Base-by-base conservation (phyloP, 2,888 invertebrate genomes). In the Mamestra brassicae region DNA sequence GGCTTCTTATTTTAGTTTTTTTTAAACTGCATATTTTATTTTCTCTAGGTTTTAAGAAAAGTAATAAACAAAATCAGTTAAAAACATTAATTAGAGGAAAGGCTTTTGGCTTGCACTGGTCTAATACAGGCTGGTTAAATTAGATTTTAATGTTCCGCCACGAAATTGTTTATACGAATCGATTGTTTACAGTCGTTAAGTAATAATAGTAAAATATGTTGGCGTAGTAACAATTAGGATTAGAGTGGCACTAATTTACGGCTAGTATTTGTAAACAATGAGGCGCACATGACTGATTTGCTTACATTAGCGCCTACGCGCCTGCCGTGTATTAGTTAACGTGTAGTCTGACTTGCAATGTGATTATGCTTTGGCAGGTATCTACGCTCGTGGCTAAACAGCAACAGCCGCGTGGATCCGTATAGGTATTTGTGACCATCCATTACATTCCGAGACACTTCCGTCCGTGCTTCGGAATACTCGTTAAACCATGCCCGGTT, bases 251-350 rank as follows among this genome's bases (percentile, higher is more conserved):
- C 88, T 90, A 90, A 91, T 91, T 90, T 90, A 88, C 87, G 88
- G 82, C 81, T 78, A 81, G 87, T 91, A 86, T 92, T 92, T 89
- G 89, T 91, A 92, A 92, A 92, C 90, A 91, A 84, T 80, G 80
- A 76, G 84, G 85, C 81, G 85, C 87, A 89, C 86, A 89, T 86
- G 88, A 90, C 87, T 89, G 90, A 92, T 90, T 90, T 92, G 92
- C 87, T 91, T 91, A 91, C 88, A 87, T 85, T 84, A 84, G 87
- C 87, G 81, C 89, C 90, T 87, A 90, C 89, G 84, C 89, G 80
- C 84, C 84, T 71, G 72, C 74, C 70, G 65, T 79, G 76, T 85
- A 84, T 87, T 88, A 87, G 86, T 85, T 87, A 77, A 80, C 79
- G 70, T 74, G 62, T 63, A 71, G 47, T 76, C 62, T 65, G 74